Base-by-base conservation (phyloP, 2,797 vertebrate genomes). In the Mormyrus hasselquistii region DNA sequence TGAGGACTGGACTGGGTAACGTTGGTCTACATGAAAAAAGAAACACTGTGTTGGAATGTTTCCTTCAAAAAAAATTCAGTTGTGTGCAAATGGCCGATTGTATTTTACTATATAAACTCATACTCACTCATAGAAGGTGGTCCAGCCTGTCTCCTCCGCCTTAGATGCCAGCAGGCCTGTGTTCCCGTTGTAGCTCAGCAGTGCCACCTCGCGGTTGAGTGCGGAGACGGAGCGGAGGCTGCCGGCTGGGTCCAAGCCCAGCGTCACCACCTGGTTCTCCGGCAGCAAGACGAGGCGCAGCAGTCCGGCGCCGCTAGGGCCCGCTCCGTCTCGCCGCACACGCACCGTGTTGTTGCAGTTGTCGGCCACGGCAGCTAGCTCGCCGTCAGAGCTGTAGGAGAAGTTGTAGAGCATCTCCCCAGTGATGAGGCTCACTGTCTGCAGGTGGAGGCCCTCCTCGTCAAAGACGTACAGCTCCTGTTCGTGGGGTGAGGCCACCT, bases 81-180 rank as follows among this genome's bases (percentile, higher is more conserved):
- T 34, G 1, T 4, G 12, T 73, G 65, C 29, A 73, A 73, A 73
- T 73, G 41, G 44, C 2, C 2, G 19, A 83, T 22, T 83, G 16
- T 49, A 4, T 87, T 53, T 83, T n/a, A 85, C 14, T 29, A 52
- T 10, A 49, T 29, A 79, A 34, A 62, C n/a, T 16, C 57, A 55
- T 69, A 95, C 97, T 97, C 95, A 98, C 97, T 97, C 95, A 91
- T 97, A 98, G 94, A 98, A 98, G 85, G 96, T 97, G 16, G 97
- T 98, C 97, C 97, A 98, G 89, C 97, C 97, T 2, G 96, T 97
- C 92, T 98, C 97, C 90, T 98, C 97, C 47, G 96, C 96, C 94
- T 97, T 97, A 89, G 97, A 97, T 91, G 96, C 95, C 62, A 98
- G 95, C 91, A 98, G 96, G 88, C 97, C 97, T 8, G 94, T 96